Evolutionary conservation across 1,140 invertebrate genomes (phyloP).

Genomic region (Varroa destructor): DNA sequence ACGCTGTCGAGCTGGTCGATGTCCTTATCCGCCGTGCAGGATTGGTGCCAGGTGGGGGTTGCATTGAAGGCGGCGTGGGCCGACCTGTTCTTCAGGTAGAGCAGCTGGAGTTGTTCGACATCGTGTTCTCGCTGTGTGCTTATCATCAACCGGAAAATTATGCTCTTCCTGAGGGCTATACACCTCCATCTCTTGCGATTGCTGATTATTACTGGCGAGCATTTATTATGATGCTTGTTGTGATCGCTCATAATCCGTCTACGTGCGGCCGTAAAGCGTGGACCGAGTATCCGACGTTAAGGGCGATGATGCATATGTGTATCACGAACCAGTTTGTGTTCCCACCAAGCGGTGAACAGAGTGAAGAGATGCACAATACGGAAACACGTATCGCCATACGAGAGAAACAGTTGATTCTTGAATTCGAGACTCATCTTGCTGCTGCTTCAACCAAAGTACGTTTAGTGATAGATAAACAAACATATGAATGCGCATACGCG

Average conservation of each 20-base stretch:
- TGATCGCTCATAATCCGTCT: conserved; percentile 78
- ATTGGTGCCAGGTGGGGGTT: conserved; percentile 50
- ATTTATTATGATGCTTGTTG: conserved; percentile 74
- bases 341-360: conserved; percentile 54
- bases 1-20: conserved; percentile 70
- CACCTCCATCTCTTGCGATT: conserved; percentile 75
- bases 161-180: conserved; percentile 62
- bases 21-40: conserved; percentile 69
- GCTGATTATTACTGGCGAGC: conserved; percentile 83
- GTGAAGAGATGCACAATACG: conserved; percentile 49
- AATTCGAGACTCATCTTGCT: conserved; percentile 84
- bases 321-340: conserved; percentile 77
- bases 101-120: conserved; percentile 70
- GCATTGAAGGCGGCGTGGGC: conserved; percentile 20
- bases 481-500: too few relatives aligned
- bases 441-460: conserved; percentile 62
- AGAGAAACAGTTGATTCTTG: conserved; percentile 68
- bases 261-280: conserved; percentile 71
- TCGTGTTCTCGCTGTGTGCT: conserved; percentile 72
- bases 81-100: conserved; percentile 51
- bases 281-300: conserved; percentile 79
- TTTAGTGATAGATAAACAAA: too few relatives aligned
- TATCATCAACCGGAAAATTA: conserved; percentile 90
- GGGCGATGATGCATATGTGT: conserved; percentile 87
- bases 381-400: conserved; percentile 52